A percentile compares a stretch with the other conserved stretches of the same genome.
These are phyloP conservation scores for Drosophila maculinotata DNA, from an alignment of 2,888 invertebrate species.

Conservation along the genomic window DNA sequence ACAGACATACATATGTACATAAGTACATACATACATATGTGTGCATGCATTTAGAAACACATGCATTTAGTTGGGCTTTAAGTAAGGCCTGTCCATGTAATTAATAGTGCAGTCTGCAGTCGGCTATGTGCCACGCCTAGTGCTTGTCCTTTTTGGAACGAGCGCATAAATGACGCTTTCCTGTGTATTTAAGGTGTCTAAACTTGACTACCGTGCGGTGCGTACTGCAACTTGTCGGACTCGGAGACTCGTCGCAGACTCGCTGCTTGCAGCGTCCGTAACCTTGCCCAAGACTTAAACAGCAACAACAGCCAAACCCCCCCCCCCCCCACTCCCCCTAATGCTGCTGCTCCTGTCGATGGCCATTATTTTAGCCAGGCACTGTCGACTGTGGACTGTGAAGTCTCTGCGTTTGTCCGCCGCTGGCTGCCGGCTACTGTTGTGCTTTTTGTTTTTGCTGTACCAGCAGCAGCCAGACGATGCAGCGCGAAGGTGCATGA, in stretches of 20 bases:
- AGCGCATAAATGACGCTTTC: slow-evolving; percentile 78
- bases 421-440: slow-evolving; percentile 44
- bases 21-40: slow-evolving; percentile 11
- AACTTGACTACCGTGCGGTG: slow-evolving; percentile 75
- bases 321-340: slow-evolving; percentile 4
- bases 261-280: slow-evolving; percentile 58
- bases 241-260: too few species aligned
- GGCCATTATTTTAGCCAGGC: slow-evolving; percentile 70
- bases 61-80: slow-evolving; percentile 46
- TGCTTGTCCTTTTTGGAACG: slow-evolving; percentile 72
- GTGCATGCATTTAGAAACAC: slow-evolving; percentile 2
- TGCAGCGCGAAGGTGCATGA: slow-evolving; percentile 61
- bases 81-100: slow-evolving; percentile 61
- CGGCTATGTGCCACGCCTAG: slow-evolving; percentile 60
- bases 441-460: slow-evolving; percentile 78
- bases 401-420: neutral
- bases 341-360: slow-evolving; percentile 62
- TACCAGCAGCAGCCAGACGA: slow-evolving; percentile 49
- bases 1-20: too few species aligned
- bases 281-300: slow-evolving; percentile 73
- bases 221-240: slow-evolving; percentile 5
- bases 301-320: neutral
- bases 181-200: slow-evolving; percentile 82
- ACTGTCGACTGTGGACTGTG: slow-evolving; percentile 17
- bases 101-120: slow-evolving; percentile 57